Conservation (phyloP, 2,797 vertebrate genomes). For the Takifugu ocellatus region DNA sequence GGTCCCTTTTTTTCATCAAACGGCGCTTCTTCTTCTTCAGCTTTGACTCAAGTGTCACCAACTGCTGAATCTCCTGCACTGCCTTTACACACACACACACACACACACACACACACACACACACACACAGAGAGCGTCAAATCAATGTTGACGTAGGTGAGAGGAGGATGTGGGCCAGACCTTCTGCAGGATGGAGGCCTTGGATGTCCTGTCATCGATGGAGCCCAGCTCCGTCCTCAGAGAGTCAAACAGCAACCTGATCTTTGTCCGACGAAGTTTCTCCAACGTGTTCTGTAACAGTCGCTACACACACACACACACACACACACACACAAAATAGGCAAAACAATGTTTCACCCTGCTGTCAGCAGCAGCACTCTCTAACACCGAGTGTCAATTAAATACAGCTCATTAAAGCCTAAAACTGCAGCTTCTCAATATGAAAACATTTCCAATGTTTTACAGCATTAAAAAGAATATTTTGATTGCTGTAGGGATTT, state of each 20-base stretch:
- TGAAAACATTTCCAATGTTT: no score
- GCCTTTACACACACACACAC: conserved; percentile 39
- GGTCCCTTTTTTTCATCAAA: conserved; percentile 28
- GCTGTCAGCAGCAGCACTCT: background rate
- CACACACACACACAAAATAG: no score
- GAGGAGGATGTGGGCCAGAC: conserved; percentile 18
- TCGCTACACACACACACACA: conserved; percentile 13
- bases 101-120: background rate
- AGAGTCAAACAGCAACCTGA: conserved; percentile 1
- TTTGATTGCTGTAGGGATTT: no score
- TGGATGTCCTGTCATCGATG: background rate
- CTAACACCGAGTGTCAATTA: no score
- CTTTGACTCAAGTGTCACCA: conserved; percentile 4
- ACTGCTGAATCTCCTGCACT: conserved; percentile 27
- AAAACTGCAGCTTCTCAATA: no score
- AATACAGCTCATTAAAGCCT: no score
- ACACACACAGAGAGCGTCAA: background rate
- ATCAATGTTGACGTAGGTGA: background rate
- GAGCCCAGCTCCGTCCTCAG: conserved; percentile 34
- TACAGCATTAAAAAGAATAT: no score
- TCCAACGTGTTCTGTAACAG: conserved; percentile 6
- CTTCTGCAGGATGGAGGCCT: conserved; percentile 27
- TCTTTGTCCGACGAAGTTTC: conserved; percentile 6
- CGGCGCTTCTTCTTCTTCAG: conserved; percentile 33
- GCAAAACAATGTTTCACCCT: background rate